These are phyloP conservation scores for Busseola fusca DNA, from an alignment of 2,888 invertebrate genomes.

Conservation along the genomic window DNA sequence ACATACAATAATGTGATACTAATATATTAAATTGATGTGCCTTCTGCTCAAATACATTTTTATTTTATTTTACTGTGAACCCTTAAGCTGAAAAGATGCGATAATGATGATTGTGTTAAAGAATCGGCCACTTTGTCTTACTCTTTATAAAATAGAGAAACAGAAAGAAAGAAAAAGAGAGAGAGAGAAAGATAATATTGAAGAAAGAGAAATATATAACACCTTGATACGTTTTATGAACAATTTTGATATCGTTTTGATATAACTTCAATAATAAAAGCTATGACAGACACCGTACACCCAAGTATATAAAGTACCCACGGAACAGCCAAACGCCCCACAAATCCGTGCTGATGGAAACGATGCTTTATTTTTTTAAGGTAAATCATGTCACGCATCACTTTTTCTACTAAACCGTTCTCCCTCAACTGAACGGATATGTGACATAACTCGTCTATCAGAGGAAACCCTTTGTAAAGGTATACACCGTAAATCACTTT, in stretches of 20 bases:
- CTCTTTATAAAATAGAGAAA: not conserved
- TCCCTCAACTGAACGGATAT: slow-evolving; percentile 69
- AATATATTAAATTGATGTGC: not conserved
- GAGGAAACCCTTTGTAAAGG: slow-evolving; percentile 77
- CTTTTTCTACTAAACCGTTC: slow-evolving; percentile 68
- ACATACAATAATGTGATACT: not conserved
- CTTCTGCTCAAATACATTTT: not conserved
- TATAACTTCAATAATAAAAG: slow-evolving; percentile 62
- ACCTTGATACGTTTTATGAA: not conserved
- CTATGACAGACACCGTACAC: slow-evolving; percentile 54
- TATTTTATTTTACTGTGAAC: not conserved
- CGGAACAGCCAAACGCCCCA: slow-evolving; percentile 61
- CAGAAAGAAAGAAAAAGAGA: not conserved
- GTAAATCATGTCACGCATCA: slow-evolving; percentile 53
- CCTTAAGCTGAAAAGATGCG: not conserved
- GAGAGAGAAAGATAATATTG: not conserved
- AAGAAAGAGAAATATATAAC: not conserved
- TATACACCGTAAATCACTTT: slow-evolving; percentile 73
- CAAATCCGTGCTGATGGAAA: slow-evolving; percentile 37
- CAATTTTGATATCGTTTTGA: slow-evolving; percentile 22
- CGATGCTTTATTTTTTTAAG: slow-evolving; percentile 49
- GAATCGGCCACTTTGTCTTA: not conserved
- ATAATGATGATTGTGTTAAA: not conserved
- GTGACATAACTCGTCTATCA: slow-evolving; percentile 59
- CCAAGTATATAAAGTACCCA: slow-evolving; percentile 69